These are phyloP conservation scores for Tauraco erythrolophus DNA, from an alignment of 2,113 vertebrate species.

Conservation along the genomic window DNA sequence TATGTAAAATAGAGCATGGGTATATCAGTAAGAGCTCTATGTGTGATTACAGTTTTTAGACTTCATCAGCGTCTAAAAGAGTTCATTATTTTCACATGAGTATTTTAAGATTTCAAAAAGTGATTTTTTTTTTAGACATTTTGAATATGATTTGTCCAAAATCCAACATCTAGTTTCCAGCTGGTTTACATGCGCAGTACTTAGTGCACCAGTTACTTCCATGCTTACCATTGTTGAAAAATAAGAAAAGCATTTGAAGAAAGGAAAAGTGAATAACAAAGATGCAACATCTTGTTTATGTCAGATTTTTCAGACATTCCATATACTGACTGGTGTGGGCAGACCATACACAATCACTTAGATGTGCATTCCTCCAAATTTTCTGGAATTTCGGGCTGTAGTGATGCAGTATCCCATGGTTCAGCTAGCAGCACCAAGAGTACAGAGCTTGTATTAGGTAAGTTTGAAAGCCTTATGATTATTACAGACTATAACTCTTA, in stretches of 20 bases:
- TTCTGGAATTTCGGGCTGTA: constrained; percentile 95
- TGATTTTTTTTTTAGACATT: not conserved
- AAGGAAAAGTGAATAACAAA: not conserved
- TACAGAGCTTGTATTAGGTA: constrained; percentile 90
- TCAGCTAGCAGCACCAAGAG: constrained; percentile 92
- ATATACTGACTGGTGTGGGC: constrained; percentile 92
- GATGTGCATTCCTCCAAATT: constrained; percentile 94
- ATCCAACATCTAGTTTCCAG: not conserved
- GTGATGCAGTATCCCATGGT: constrained; percentile 91
- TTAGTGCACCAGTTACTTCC: not conserved
- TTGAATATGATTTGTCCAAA: not conserved
- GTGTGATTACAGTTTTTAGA: not conserved
- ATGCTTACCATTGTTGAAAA: not conserved
- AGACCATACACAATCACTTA: constrained; percentile 89
- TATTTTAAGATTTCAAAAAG: not conserved
- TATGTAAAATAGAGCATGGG: rapidly evolving
- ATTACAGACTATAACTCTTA: not conserved
- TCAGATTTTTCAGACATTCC: constrained; percentile 93
- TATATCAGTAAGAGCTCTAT: not conserved
- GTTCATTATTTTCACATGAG: not conserved
- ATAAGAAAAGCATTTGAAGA: not conserved
- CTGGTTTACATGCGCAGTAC: not conserved
- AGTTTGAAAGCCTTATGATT: constrained; percentile 15
- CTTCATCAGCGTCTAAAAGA: not conserved
- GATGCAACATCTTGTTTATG: constrained; percentile 18